phyloP scores from a whole-genome alignment of 2,888 invertebrate genomes.

The Epistrophe grossulariae region DNA sequence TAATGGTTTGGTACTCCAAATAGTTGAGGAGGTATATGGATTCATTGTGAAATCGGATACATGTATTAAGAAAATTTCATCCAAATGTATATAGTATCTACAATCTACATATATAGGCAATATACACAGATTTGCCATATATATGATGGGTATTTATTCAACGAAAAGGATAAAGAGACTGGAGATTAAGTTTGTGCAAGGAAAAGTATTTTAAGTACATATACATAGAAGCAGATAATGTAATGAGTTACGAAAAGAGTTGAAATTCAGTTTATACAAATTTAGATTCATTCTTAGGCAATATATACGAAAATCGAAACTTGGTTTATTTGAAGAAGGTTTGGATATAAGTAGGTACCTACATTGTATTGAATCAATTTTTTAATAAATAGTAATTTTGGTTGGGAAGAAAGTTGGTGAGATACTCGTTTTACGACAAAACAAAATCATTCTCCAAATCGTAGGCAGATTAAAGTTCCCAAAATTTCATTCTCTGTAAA shows the following conservation, averaged over 20 bases:
- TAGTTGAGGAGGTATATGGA: constrained; percentile 52
- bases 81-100: background rate
- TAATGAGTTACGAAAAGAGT: constrained; percentile 49
- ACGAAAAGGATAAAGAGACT: constrained; percentile 19
- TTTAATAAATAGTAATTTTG: background rate
- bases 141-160: constrained; percentile 1
- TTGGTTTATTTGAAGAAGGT: background rate
- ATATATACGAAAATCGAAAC: background rate
- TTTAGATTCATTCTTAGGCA: background rate
- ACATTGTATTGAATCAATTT: background rate
- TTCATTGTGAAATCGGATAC: constrained; percentile 60
- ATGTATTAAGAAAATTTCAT: constrained; percentile 37
- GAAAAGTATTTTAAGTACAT: constrained; percentile 22
- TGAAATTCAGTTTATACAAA: constrained; percentile 50
- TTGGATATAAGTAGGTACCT: background rate
- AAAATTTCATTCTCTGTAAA: no score
- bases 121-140: background rate
- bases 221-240: constrained; percentile 38
- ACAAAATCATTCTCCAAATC: no score
- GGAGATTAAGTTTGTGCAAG: constrained; percentile 42
- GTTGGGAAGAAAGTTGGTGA: background rate
- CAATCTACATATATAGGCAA: background rate
- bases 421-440: no score
- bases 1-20: background rate
- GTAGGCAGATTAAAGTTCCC: no score